Conservation (phyloP, 2,797 vertebrate species). For the Semaprochilodus insignis region DNA sequence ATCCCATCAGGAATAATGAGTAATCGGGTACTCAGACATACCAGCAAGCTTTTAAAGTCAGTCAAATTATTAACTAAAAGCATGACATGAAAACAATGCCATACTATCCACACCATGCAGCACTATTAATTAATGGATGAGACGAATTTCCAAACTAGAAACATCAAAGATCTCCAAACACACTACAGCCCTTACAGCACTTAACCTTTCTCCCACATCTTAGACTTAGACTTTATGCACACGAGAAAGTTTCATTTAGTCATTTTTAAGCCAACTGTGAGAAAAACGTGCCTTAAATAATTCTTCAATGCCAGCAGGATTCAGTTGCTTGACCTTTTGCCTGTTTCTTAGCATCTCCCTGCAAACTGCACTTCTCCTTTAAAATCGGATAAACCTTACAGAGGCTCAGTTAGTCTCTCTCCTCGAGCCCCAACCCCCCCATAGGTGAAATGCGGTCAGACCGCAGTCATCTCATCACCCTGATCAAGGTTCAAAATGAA, state of each 20-base stretch:
- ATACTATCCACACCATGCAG: too few species aligned
- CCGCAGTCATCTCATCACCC: constrained; percentile 28
- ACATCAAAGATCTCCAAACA: too few species aligned
- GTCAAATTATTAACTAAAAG: too few species aligned
- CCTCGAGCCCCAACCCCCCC: constrained; percentile 3
- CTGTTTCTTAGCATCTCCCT: neutral
- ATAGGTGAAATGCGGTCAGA: constrained; percentile 18
- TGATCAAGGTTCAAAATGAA: constrained; percentile 41
- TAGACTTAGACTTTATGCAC: neutral
- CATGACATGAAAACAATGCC: too few species aligned
- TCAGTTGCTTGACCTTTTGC: constrained; percentile 2
- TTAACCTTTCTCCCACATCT: neutral
- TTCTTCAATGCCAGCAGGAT: too few species aligned
- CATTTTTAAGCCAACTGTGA: too few species aligned
- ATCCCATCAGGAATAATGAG: too few species aligned
- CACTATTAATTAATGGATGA: too few species aligned
- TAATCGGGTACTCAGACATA: too few species aligned
- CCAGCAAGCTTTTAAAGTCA: too few species aligned
- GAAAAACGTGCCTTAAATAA: neutral
- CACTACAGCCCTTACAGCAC: neutral
- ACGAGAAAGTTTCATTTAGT: neutral
- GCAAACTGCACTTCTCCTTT: constrained; percentile 2
- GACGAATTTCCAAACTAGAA: too few species aligned
- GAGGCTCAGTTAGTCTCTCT: neutral
- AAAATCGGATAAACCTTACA: constrained; percentile 13